Base-by-base conservation (phyloP, 2,888 invertebrate genomes). In the Polydrusus tereticollis region DNA sequence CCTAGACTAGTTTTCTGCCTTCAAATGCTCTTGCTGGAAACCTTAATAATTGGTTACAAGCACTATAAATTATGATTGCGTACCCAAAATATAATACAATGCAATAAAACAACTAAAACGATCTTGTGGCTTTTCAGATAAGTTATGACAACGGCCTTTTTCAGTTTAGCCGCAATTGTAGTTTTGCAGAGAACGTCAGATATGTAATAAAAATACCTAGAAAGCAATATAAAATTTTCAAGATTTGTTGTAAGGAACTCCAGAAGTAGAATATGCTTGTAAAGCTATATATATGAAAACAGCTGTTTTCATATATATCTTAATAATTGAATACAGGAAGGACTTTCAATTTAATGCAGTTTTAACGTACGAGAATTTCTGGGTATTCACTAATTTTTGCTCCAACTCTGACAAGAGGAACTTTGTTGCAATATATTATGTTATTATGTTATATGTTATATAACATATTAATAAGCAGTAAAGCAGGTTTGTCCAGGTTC, bases 181-280 rank as follows among this genome's bases (percentile, higher is more conserved):
- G 69, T 58, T 69, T 55, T 16, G 20, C 23, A 43, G 8, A 58
- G 63, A 69, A 69, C 57, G 66, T 21, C 50, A 58, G 59, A 66
- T 66, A 66, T 66, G 71, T 66, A 71, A 71, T 71, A 52, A 62
- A 71, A 71, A 71, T 71, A 71, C 71, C 71, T 62, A n/a, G 20
- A 55, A 65, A 57, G 55, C 60, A 43, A 71, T 66, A 71, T 71
- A 57, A 71, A 71, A 71, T 71, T 66, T 71, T 66, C 71, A 41
- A 70, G 70, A 70, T 70, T 63, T 63, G 55, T 62, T 45, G 57
- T 66, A 45, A 23, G 67, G 58, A 67, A 45, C 59, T 67, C 59
- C 59, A 60, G 58, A 45, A 10, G 69, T 41, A 63, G 57, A 69
- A 69, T 69, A 63, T 69, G 68, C 33, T 47, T 38, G 26, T 26